Evolutionary conservation across 2,113 vertebrate species (phyloP), one percentile per base, ranked within the genome.

Genomic region (Plecturocebus donacophilus): DNA sequence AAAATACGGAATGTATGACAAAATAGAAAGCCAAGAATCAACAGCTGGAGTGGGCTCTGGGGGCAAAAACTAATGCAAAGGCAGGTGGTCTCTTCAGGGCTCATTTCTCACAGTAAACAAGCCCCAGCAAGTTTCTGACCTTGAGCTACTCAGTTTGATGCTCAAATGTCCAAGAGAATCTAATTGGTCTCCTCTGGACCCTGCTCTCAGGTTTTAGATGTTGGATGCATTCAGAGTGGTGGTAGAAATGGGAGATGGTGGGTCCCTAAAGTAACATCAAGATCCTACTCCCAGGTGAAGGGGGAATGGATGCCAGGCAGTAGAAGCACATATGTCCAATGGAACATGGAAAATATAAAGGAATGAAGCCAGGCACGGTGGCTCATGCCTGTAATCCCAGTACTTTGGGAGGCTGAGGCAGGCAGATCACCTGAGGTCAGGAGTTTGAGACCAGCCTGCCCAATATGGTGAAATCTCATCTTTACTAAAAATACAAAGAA

Each of bases 121-220:
- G 21, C 42, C 42, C 30, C 13, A 81, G 81, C 16, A 56, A 19
- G 5, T 52, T 19, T 47, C 80, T 68, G 16, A 40, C 66, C 30
- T 68, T 47, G 49, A 76, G 19, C 20, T 35, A 3, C n/a, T 45
- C 8, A 9, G 30, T 45, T 32, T 32, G 30, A 17, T 38, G 35
- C n/a, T 77, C 82, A 56, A 30, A 38, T 3, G 25, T 52, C 80
- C 52, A 73, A 13, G 2, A 71, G 90, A 38, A 16, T 75, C 11
- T 0, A 4, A 82, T 27, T 21, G 12, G 20, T 81, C 52, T 76
- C 5, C 4, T 25, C n/a, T 25, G 19, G 75, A 11, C 9, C 17
- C 1, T 4, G 8, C n/a, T 71, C 52, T 80, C 35, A 1, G 12
- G 1, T 14, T 3, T 7, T 4, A 0, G 9, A 11, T 17, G 2